A percentile compares a stretch with the other conserved stretches of the same genome.
Evolutionary conservation across 2,113 vertebrate species (phyloP).

Genomic region (Mustela lutreola): DNA sequence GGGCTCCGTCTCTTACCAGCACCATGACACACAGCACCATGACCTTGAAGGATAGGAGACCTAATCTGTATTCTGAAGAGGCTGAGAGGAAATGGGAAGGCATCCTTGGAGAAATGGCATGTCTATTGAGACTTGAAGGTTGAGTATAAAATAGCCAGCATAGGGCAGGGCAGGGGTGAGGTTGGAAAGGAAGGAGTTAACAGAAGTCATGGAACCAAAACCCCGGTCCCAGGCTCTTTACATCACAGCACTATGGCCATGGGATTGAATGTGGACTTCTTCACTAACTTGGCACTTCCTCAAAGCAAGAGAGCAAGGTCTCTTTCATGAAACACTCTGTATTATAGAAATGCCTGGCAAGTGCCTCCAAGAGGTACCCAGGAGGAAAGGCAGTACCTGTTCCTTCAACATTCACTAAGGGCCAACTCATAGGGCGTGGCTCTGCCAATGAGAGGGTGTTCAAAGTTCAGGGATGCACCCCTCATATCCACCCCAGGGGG

Average conservation of each 20-base stretch:
- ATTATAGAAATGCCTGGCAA: not conserved
- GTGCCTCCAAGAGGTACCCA: fast-evolving
- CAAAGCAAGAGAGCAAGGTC: not conserved
- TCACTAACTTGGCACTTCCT: not conserved
- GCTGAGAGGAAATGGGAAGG: not conserved
- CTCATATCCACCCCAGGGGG: fast-evolving
- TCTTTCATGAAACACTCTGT: not conserved
- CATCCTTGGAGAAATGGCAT: not conserved
- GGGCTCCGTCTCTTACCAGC: not conserved
- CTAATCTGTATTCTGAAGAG: not conserved
- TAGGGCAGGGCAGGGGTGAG: not conserved
- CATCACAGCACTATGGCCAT: too few relatives aligned
- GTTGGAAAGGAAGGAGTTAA: not conserved
- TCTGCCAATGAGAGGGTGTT: not conserved
- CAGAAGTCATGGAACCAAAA: not conserved
- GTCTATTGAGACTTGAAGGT: not conserved
- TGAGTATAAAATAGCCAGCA: not conserved
- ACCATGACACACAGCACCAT: not conserved
- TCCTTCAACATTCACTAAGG: not conserved
- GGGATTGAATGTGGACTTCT: not conserved
- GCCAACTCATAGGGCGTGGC: not conserved
- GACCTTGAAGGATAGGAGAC: not conserved
- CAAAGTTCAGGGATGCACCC: not conserved
- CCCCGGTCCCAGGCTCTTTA: not conserved
- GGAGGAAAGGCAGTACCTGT: not conserved